These are phyloP conservation scores for Danio tinwini DNA, from an alignment of 2,797 vertebrate species.

Conservation along the genomic window DNA sequence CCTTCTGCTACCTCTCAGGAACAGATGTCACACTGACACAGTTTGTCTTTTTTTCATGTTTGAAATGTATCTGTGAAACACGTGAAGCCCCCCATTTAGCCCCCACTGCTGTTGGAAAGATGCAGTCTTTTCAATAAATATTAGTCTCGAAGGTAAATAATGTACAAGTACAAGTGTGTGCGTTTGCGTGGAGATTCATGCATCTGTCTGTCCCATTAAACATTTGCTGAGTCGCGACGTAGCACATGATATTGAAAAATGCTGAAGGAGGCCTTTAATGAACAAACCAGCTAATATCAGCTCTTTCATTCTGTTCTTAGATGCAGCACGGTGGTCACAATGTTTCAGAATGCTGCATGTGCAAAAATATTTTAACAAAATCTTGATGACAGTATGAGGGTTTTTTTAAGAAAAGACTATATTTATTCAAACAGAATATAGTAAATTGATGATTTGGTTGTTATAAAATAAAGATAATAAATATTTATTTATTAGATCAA, in stretches of 20 bases:
- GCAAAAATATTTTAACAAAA: no score
- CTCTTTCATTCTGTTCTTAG: no score
- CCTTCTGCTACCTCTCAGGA: conserved; percentile 48
- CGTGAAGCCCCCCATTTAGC: conserved; percentile 19
- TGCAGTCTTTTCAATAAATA: conserved; percentile 12
- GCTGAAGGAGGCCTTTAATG: conserved; percentile 52
- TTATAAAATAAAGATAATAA: no score
- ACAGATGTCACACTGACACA: conserved; percentile 55
- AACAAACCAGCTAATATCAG: conserved; percentile 47
- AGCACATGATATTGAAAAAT: conserved; percentile 45
- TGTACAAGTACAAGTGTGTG: conserved; percentile 5
- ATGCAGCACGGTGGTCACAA: no score
- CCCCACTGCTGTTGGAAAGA: background rate
- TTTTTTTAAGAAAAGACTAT: no score
- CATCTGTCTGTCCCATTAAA: conserved; percentile 53
- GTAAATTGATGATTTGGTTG: no score
- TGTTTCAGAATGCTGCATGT: no score
- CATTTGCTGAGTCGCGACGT: conserved; percentile 43
- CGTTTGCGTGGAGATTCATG: conserved; percentile 4
- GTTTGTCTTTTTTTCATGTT: conserved; percentile 44
- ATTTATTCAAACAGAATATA: no score
- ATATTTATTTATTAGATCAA: no score
- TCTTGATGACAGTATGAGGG: no score
- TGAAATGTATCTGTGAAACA: conserved; percentile 39
- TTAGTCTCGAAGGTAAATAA: background rate